Percentiles rank a stretch among this genome's conserved stretches.
phyloP scores from a whole-genome alignment of 2,888 invertebrate species.

The Callinectes sapidus region DNA sequence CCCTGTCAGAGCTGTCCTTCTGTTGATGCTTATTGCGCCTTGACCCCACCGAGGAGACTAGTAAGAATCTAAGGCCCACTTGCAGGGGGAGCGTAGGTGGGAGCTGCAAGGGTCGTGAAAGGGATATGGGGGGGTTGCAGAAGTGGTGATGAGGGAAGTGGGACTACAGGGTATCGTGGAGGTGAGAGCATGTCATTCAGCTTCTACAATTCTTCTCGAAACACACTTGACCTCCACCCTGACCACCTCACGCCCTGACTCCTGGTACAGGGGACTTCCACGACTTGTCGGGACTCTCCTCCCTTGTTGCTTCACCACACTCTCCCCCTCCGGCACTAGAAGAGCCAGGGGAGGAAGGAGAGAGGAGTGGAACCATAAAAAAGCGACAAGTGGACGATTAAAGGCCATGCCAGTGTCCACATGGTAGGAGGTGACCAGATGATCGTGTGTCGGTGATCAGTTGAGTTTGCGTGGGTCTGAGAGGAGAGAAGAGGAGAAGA shows the following conservation, averaged over 20 bases:
- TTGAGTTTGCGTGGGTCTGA: background rate
- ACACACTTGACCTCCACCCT: background rate
- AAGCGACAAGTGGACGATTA: background rate
- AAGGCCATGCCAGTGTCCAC: background rate
- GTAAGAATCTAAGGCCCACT: background rate
- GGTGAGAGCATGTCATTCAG: background rate
- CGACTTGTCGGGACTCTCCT: background rate
- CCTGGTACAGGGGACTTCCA: background rate
- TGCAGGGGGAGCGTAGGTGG: background rate
- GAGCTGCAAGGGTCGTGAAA: background rate
- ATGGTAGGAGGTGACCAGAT: background rate
- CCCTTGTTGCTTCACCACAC: background rate
- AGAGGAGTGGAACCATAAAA: background rate
- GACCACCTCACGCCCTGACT: slow-evolving; percentile 17
- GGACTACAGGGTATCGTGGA: background rate
- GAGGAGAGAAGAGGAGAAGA: background rate
- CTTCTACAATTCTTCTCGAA: background rate
- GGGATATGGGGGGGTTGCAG: background rate
- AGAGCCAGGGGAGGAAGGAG: background rate
- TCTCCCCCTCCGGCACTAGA: background rate
- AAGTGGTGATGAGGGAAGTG: background rate
- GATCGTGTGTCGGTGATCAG: background rate
- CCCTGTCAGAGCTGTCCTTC: background rate
- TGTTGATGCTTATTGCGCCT: background rate
- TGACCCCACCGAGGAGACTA: background rate